phyloP scores from a whole-genome alignment of 1,140 invertebrate species.

The Tetragnatha versicolor region DNA sequence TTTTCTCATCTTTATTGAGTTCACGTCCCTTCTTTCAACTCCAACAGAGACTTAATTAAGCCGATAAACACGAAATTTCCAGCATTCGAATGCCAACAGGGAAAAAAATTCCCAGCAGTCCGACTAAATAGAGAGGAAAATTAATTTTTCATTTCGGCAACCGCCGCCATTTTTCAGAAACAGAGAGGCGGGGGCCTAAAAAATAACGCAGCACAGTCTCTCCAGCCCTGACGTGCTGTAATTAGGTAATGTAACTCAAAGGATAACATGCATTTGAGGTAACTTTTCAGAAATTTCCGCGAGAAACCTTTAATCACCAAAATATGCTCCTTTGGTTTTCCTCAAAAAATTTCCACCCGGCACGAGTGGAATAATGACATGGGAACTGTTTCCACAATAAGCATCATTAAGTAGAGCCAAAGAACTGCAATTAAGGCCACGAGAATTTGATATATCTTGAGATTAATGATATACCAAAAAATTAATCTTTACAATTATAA shows the following conservation, averaged over 20 bases:
- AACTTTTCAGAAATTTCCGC: constrained; percentile 29
- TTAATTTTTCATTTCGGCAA: constrained; percentile 23
- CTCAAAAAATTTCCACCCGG: neutral
- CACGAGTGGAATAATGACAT: constrained; percentile 21
- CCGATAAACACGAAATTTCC: too few species aligned
- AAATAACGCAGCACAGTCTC: neutral
- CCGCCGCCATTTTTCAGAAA: constrained; percentile 18
- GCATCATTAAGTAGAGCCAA: neutral
- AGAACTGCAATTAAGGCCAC: constrained; percentile 2
- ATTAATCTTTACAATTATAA: neutral
- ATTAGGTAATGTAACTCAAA: constrained; percentile 15
- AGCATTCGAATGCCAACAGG: too few species aligned
- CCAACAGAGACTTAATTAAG: too few species aligned
- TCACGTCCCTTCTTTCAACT: too few species aligned
- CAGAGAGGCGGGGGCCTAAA: too few species aligned
- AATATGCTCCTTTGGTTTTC: neutral
- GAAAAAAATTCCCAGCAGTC: too few species aligned
- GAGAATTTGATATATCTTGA: neutral
- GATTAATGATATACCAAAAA: constrained; percentile 1
- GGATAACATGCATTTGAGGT: constrained; percentile 11
- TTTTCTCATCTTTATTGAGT: too few species aligned
- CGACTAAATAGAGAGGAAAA: too few species aligned
- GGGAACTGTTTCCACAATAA: constrained; percentile 26
- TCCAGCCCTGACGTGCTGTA: constrained; percentile 2
- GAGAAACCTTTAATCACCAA: constrained; percentile 26